Base-by-base conservation (phyloP, 2,113 vertebrate genomes). In the Noturus placidus region DNA sequence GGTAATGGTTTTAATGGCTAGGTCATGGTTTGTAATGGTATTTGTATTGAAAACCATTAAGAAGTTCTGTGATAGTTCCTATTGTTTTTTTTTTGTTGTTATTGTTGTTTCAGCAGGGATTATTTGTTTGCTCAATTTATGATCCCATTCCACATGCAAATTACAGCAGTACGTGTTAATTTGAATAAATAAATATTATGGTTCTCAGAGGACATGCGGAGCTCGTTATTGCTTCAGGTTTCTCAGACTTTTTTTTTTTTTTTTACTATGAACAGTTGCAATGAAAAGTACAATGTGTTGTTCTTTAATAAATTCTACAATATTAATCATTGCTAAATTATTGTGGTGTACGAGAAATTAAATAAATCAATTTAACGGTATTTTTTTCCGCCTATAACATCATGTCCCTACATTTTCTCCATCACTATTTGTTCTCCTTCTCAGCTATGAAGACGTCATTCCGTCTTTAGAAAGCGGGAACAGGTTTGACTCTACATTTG, bases 401-500 rank as follows among this genome's bases (percentile, higher is more conserved):
- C 25, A n/a, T 52, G 4, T 78, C 27, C 0, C 0, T 20, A 74
- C 25, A 20, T 25, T 42, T 46, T n/a, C n/a, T 17, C 30, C 27
- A 17, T 50, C 76, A 78, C 4, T n/a, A 54, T 19, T 13, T 22
- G 52, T 59, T 35, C 20, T 83, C 72, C 38, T 38, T 88, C 27
- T 15, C 91, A 97, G 97, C 83, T 92, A 93, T 72, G 92, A 93
- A 1, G 96, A 97, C 70, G 96, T 94, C 52, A 86, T 95, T 63
- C 94, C 95, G 0, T 96, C 96, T 1, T 88, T 97, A 87, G 97
- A 98, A 90, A 95, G 95, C 1, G 95, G 95, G 81, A 93, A 95
- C 59, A 97, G 97, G 90, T 96, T 96, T 90, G 96, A 97, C 89
- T 94, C 95, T 0, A 94, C 92, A 92, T 97, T 94, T 22, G 96